Evolutionary conservation across 2,888 invertebrate species (phyloP), one percentile per base, ranked within the genome.

Genomic region (Xylota segnis): DNA sequence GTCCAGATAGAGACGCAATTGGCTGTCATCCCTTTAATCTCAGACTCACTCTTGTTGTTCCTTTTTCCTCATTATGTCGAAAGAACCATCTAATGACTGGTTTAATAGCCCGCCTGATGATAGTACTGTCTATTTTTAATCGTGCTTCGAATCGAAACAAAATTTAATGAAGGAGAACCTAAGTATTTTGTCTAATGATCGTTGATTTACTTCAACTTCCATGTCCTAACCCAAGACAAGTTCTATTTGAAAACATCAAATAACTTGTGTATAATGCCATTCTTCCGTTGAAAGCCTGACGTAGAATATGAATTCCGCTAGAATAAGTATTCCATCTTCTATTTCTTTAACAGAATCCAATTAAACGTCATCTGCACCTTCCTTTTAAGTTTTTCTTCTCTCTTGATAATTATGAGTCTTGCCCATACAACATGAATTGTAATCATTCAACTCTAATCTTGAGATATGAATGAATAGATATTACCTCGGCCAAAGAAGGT

Each of bases 401-500:
- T 47, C 54, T 68, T 52, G 14, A 58, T 71, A 84, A 79, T 84
- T 84, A 84, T 79, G 75, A 75, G 54, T 79, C 65, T 84, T 84
- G 84, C 61, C 75, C 79, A 74, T 45, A 71, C 29, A 40, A 75
- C 75, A 50, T 84, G 74, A 72, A 74, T 61, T 68, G 56, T 70
- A 84, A 81, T 75, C 84, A 66, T 66, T 75, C 45, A 66, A 70
- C 75, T 75, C 14, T 47, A 76, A 84, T 84, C 84, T 84, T 71
- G 14, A 84, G 75, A 84, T 71, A 65, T 79, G 76, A 86, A 86
- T 86, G 76, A 82, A 86, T 82, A 86, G 82, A 82, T 82, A 63
- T 56, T 86, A 66, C 76, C 72, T 66, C 72, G 54, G 61, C 76
- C 86, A 76, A 82, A 82, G 82, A 68, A 86, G 86, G 86, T 81